Evolutionary conservation across 2,797 vertebrate genomes (phyloP), one percentile per base, ranked within the genome.

Genomic region (Austrolebias charrua): DNA sequence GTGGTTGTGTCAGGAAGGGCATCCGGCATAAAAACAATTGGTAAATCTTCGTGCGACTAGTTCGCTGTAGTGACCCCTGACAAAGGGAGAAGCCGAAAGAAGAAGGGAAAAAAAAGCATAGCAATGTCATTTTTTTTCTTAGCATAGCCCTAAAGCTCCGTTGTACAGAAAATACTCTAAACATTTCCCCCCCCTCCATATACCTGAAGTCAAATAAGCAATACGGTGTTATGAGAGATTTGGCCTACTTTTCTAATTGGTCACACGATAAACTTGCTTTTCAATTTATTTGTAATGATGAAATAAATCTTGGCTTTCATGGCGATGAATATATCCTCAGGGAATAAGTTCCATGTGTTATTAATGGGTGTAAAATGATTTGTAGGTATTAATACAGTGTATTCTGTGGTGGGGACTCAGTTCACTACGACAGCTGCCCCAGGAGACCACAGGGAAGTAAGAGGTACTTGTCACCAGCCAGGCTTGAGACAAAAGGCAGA

Each of bases 351-450:
- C 51, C 67, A 76, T 43, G 47, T 85, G 75, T 88, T 90, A 89
- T 89, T 87, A 91, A 86, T 88, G 73, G 78, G 77, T 86, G 81
- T 81, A 87, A 89, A 91, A 89, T 84, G 76, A 90, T 81, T 89
- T 83, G 82, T 86, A 86, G 71, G 79, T 88, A 90, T 89, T 90
- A 85, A 84, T 80, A 76, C 51, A 38, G 79, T 59, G 48, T 48
- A 73, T 64, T 69, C 46, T 66, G 66, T 80, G 71, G 80, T 55
- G 62, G 65, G 76, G 63, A 57, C 65, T 77, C 65, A 67, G 84
- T 84, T 87, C 83, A 66, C 75, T 73, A 61, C 86, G 90, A 89
- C 67, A 85, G 87, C 82, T 87, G 81, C 90, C 89, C 88, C 89
- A 75, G 81, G 88, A 90, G 88, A 92, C 75, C 76, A 73, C 63